Percentiles rank a stretch among this genome's conserved stretches.
phyloP scores from a whole-genome alignment of 2,113 vertebrate genomes.

The Proterorhinus semilunaris region DNA sequence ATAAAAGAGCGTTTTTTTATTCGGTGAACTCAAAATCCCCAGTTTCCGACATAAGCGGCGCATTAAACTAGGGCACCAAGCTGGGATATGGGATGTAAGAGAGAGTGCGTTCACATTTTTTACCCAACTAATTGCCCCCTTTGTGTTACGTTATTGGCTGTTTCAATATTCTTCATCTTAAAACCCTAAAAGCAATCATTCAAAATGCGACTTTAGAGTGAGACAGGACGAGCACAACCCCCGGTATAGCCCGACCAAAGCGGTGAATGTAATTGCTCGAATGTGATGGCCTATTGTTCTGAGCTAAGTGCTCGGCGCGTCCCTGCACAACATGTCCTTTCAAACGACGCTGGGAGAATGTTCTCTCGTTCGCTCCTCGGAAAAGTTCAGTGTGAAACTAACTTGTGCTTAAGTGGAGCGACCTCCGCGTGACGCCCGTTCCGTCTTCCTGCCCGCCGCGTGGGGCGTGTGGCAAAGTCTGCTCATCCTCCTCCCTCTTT shows the following conservation, averaged over 20 bases:
- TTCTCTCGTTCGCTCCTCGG: constrained; percentile 11
- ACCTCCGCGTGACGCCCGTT: neutral
- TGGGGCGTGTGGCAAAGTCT: neutral
- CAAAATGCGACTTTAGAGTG: neutral
- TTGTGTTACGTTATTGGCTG: too few relatives aligned
- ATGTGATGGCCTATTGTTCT: constrained; percentile 15
- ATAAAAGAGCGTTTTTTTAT: too few relatives aligned
- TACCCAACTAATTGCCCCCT: too few relatives aligned
- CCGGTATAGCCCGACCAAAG: neutral
- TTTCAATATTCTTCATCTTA: too few relatives aligned
- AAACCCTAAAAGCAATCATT: too few relatives aligned
- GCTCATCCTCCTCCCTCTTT: neutral
- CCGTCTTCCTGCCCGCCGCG: neutral
- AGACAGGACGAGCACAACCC: neutral
- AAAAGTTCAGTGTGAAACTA: constrained; percentile 3
- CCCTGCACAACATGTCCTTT: constrained; percentile 44
- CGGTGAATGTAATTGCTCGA: neutral
- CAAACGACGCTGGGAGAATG: constrained; percentile 18
- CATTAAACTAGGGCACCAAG: too few relatives aligned
- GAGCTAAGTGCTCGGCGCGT: constrained; percentile 31
- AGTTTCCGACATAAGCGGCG: too few relatives aligned
- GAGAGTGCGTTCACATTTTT: too few relatives aligned
- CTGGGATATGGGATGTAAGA: too few relatives aligned
- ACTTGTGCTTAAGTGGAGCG: constrained; percentile 3
- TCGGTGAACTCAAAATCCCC: too few relatives aligned